Percentiles rank a stretch among this genome's conserved stretches.
Evolutionary conservation across 2,888 invertebrate genomes (phyloP).

Genomic region (Tiliacea aurago): DNA sequence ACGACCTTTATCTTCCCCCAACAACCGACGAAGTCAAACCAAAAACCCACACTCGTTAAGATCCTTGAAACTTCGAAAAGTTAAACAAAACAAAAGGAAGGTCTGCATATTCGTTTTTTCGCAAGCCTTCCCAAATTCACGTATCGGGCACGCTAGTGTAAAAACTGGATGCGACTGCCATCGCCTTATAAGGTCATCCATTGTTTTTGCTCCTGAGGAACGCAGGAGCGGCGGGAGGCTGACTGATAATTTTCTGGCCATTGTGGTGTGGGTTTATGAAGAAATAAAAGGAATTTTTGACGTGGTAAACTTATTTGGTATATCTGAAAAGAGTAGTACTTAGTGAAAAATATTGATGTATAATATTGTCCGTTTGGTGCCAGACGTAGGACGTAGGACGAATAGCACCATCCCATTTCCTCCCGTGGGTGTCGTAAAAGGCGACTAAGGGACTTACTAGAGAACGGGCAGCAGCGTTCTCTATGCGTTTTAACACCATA

Average conservation of each 20-base stretch:
- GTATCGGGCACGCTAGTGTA: slow-evolving; percentile 65
- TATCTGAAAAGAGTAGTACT: not conserved
- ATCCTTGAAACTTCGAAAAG: slow-evolving; percentile 39
- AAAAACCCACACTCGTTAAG: slow-evolving; percentile 42
- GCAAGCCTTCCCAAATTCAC: slow-evolving; percentile 73
- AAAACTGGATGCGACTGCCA: slow-evolving; percentile 74
- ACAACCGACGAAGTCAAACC: not conserved
- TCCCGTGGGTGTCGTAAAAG: no score
- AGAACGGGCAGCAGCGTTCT: no score
- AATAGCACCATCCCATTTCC: no score
- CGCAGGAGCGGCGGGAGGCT: slow-evolving; percentile 61
- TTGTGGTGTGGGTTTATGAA: slow-evolving; percentile 18
- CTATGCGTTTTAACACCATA: no score
- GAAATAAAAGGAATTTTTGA: slow-evolving; percentile 15
- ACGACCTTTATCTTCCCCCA: not conserved
- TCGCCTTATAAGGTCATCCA: slow-evolving; percentile 81
- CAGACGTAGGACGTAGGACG: no score
- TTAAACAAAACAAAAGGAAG: slow-evolving; percentile 51
- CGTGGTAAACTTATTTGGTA: not conserved
- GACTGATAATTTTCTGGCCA: slow-evolving; percentile 26
- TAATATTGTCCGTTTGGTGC: no score
- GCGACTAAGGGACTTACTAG: no score
- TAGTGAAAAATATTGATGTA: not conserved
- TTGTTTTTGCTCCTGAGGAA: slow-evolving; percentile 78
- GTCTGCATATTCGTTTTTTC: slow-evolving; percentile 71